A percentile compares a stretch with the other conserved stretches of the same genome.
These are phyloP conservation scores for Ophion obscuratus DNA, from an alignment of 2,888 invertebrate species.

Conservation along the genomic window DNA sequence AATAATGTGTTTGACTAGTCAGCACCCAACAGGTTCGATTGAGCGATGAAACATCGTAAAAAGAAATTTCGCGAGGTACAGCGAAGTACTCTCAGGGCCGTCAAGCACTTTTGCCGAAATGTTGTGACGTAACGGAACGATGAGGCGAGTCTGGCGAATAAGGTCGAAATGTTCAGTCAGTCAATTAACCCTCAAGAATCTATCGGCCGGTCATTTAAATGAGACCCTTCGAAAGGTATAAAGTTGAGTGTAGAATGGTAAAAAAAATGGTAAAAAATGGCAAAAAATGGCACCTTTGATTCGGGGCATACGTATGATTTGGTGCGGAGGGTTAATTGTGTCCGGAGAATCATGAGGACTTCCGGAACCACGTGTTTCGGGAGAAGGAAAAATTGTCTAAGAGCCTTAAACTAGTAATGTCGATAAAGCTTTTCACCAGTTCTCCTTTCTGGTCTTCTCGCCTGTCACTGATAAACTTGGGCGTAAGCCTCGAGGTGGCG, in stretches of 20 bases:
- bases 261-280: neutral
- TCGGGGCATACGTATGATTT: neutral
- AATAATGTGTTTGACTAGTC: neutral
- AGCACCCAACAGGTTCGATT: neutral
- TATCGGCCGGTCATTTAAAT: neutral
- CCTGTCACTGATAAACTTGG: conserved; percentile 1
- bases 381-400: conserved; percentile 54
- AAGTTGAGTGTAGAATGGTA: neutral
- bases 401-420: conserved; percentile 59
- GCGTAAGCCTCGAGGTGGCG: conserved; percentile 6
- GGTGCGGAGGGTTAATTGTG: conserved; percentile 32
- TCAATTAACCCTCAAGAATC: conserved; percentile 3
- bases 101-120: neutral
- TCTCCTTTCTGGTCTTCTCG: neutral
- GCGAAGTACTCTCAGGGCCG: neutral
- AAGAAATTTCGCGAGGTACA: neutral
- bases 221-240: neutral
- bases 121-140: neutral
- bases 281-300: neutral
- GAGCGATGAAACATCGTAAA: neutral
- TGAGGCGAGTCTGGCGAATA: conserved; percentile 14
- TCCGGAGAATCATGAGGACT: conserved; percentile 22
- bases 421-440: conserved; percentile 51
- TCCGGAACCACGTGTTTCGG: conserved; percentile 26
- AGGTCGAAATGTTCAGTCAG: conserved; percentile 5